Conservation (phyloP, 2,797 vertebrate species). For the Hydrolagus colliei region DNA sequence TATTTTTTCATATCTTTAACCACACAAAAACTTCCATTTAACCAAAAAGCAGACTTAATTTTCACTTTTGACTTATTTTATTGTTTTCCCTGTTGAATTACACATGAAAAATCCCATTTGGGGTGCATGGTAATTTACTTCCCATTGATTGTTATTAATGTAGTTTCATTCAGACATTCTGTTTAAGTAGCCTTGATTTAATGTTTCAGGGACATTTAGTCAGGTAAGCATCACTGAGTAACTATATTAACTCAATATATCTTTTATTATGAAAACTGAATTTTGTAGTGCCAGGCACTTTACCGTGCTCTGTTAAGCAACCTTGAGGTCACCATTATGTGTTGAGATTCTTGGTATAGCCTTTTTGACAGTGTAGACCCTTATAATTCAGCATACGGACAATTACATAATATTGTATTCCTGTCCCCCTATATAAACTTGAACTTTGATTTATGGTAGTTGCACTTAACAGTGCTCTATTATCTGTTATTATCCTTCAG, state of each 20-base stretch:
- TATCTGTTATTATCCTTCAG: conserved; percentile 38
- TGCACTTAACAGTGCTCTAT: conserved; percentile 67
- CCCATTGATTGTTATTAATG: not conserved
- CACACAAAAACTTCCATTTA: conserved; percentile 57
- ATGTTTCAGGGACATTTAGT: conserved; percentile 83
- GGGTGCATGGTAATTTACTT: conserved; percentile 36
- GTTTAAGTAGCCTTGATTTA: conserved; percentile 77
- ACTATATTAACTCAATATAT: conserved; percentile 98
- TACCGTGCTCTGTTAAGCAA: conserved; percentile 99
- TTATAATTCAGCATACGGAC: conserved; percentile 66
- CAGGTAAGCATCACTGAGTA: conserved; percentile 98
- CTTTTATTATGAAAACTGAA: conserved; percentile 98
- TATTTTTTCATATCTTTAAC: conserved; percentile 72
- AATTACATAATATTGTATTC: conserved; percentile 73
- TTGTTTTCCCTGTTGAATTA: not conserved
- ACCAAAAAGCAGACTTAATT: conserved; percentile 59
- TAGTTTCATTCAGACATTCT: conserved; percentile 55
- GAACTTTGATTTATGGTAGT: conserved; percentile 72
- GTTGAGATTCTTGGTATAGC: conserved; percentile 81
- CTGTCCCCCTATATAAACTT: conserved; percentile 70
- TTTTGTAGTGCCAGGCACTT: conserved; percentile 86
- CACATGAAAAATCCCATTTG: not conserved
- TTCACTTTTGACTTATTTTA: not conserved
- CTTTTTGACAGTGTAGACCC: conserved; percentile 64
- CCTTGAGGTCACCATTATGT: conserved; percentile 89